Conservation (phyloP, 64 coral and sea anemone genomes). For the Dendrophyllia cribrosa region DNA sequence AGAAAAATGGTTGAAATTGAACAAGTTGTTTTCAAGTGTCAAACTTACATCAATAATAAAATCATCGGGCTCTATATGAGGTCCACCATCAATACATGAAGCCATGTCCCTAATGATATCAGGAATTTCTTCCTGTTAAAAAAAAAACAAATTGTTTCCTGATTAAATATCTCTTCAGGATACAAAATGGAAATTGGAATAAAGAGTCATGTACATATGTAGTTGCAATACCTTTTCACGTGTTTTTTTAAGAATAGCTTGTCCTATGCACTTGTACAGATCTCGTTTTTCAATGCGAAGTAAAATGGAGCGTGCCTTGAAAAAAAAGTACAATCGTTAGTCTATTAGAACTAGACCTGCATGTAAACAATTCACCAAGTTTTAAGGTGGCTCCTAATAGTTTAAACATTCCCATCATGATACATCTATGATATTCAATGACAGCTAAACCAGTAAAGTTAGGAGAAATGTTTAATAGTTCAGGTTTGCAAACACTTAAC, state of each 20-base stretch:
- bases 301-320: slow-evolving; percentile 78
- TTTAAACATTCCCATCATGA: too few relatives aligned
- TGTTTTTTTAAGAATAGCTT: slow-evolving; percentile 63
- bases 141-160: background rate
- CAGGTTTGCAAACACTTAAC: too few relatives aligned
- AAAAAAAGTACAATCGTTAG: slow-evolving; percentile 2
- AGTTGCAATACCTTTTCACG: slow-evolving; percentile 70
- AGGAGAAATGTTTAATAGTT: too few relatives aligned
- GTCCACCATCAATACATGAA: background rate
- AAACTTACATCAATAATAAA: slow-evolving; percentile 76
- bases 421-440: too few relatives aligned
- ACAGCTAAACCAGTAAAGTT: too few relatives aligned
- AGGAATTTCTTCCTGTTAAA: slow-evolving; percentile 69
- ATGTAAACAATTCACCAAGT: too few relatives aligned
- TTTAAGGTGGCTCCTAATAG: too few relatives aligned
- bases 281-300: slow-evolving; percentile 68
- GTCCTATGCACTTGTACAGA: slow-evolving; percentile 86
- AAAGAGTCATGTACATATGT: too few relatives aligned
- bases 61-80: slow-evolving; percentile 47
- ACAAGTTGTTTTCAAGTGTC: background rate
- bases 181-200: background rate
- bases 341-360: background rate
- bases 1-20: background rate
- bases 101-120: slow-evolving; percentile 74
- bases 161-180: background rate